Evolutionary conservation across 2,888 invertebrate species (phyloP), one percentile per base, ranked within the genome.

Genomic region (Epinotia ramella): DNA sequence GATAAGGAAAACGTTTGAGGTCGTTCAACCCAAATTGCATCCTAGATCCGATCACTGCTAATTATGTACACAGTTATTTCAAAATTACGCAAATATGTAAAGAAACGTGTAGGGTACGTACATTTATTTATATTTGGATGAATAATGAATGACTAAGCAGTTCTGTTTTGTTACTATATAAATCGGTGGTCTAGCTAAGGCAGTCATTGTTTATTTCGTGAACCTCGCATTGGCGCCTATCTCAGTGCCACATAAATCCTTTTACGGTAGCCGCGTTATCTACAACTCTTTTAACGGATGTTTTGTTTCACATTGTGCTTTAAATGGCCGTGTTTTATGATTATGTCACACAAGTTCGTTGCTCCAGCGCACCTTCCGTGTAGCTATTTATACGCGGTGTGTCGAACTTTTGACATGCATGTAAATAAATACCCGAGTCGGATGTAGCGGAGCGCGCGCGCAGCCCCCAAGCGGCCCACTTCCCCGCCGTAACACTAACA

Each of bases 361-460:
- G 93, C 88, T 89, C 93, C 77, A 83, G 85, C 90, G 88, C 92
- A 92, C 93, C 93, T 94, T 92, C 92, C 90, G 90, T 86, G 84
- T 82, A 82, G 87, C 86, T 92, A 92, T 91, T 92, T 92, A 94
- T 94, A 93, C 87, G 81, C 87, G 76, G 86, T 85, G 89, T 91
- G 92, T 91, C 91, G 90, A 92, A 92, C 89, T 91, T 92, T 91
- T 92, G 93, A 93, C 92, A 91, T 86, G 87, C 87, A 83, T 84
- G 91, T 91, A 92, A 92, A 93, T 90, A 92, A 91, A 93, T 89
- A 89, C 80, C 77, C 80, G 84, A 81, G 80, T 87, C 84, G 85
- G 87, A 89, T 86, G 87, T 82, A 86, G 84, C 83, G 80, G 81
- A 78, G 80, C 49, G 28, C 20, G 57, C 49, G 62, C 66, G 73